Evolutionary conservation across 2,113 vertebrate species (phyloP), one percentile per base, ranked within the genome.

Genomic region (Gallinago jamesoni): DNA sequence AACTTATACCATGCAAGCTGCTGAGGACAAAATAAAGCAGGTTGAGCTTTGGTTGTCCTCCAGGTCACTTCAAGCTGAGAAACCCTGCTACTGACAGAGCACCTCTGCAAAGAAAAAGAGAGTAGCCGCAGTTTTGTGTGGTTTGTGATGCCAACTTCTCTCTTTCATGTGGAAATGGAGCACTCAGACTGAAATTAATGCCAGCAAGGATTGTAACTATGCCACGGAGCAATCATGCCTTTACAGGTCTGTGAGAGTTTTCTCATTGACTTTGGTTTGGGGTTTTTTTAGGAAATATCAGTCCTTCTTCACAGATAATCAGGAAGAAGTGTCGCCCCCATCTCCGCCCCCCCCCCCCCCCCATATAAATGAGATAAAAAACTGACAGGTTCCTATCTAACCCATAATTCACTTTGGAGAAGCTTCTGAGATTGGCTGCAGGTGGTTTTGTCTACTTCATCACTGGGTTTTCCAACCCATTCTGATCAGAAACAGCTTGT

Each of bases 291-390:
- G 10, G 15, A 18, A 53, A 33, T 66, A 62, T 62, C 24, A 27
- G 10, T 70, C 37, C 41, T 70, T 89, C 35, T 70, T 66, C 45
- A 48, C 7, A 57, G 19, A 28, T 66, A 14, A 39, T 23, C 30
- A 57, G 66, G 31, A 89, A 82, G 52, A 55, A 67, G 19, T 17
- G 27, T 43, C 43, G 14, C 13, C 43, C 18, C 18, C 39, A 39
- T 45, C 43, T 8, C 43, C 17, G 7, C 6, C 3, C 45, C 45
- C 45, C 45, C 43, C 1, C 9, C 8, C 15, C 8, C 1, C 2
- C 28, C n/a, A n/a, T n/a, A 7, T 1, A 84, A 84, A 70, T 37
- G 37, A 70, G 24, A 23, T 30, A 2, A 50, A 47, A 78, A 53
- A 9, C 28, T 45, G 14, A 12, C 12, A 45, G 21, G 27, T 43